phyloP scores from a whole-genome alignment of 2,888 invertebrate genomes.

The Leucoma salicis region DNA sequence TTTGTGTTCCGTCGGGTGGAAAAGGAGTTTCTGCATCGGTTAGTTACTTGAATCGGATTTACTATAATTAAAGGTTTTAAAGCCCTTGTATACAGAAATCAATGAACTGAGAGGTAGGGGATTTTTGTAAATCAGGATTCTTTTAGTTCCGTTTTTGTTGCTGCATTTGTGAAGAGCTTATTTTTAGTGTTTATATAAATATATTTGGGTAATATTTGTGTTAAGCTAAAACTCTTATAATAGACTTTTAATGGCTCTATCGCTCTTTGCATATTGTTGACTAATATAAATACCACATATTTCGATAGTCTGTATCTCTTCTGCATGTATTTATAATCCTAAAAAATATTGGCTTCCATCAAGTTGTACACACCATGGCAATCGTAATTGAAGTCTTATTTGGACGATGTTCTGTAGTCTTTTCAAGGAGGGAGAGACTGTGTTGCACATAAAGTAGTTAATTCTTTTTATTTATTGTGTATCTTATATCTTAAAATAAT shows the following conservation, averaged over 20 bases:
- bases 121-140: constrained; percentile 26
- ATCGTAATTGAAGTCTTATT: no score
- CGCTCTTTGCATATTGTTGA: no score
- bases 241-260: neutral
- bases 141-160: constrained; percentile 19
- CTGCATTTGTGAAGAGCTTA: constrained; percentile 15
- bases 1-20: constrained; percentile 55
- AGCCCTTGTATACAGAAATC: constrained; percentile 43
- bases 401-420: no score
- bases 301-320: no score
- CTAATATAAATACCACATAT: no score
- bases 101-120: constrained; percentile 35
- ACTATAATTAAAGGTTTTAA: constrained; percentile 63
- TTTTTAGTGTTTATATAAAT: constrained; percentile 4
- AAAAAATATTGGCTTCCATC: no score
- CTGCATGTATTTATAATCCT: no score
- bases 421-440: no score
- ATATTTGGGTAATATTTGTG: neutral
- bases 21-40: constrained; percentile 67
- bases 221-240: neutral
- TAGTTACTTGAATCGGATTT: constrained; percentile 65
- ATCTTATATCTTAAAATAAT: no score
- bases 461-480: no score
- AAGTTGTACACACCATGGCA: no score
- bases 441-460: no score